Evolutionary conservation across 1,140 invertebrate species (phyloP).

Genomic region (Drosophila nigromelanica): DNA sequence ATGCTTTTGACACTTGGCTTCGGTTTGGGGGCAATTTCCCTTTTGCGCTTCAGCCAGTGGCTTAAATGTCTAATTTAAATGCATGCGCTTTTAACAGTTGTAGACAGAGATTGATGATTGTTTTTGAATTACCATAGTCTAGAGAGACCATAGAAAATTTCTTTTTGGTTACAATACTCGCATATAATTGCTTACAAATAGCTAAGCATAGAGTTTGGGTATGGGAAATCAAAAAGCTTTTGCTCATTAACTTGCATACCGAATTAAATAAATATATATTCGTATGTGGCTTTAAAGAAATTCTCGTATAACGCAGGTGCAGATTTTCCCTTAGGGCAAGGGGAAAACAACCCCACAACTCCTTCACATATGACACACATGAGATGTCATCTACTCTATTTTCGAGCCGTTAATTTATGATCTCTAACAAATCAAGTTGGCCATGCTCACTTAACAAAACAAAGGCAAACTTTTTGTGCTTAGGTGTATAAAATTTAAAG

Average conservation of each 20-base stretch:
- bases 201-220: neutral
- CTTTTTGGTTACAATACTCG: conserved; percentile 6
- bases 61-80: conserved; percentile 84
- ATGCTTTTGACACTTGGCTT: conserved; percentile 64
- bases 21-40: conserved; percentile 14
- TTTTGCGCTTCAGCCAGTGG: conserved; percentile 24
- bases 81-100: conserved; percentile 81
- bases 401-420: conserved; percentile 72
- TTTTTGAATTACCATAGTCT: conserved; percentile 21
- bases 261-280: neutral
- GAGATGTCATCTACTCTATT: conserved; percentile 71
- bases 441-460: conserved; percentile 79
- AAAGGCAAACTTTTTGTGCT: conserved; percentile 66
- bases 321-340: conserved; percentile 57
- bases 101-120: conserved; percentile 83
- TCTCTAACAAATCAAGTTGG: conserved; percentile 80
- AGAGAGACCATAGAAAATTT: neutral
- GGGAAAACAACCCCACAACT: conserved; percentile 59
- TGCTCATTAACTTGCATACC: conserved; percentile 50
- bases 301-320: conserved; percentile 66
- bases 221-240: conserved; percentile 37
- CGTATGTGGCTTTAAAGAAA: conserved; percentile 2
- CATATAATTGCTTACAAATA: conserved; percentile 73
- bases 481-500: conserved; percentile 77
- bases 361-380: conserved; percentile 64